These are phyloP conservation scores for Eupeodes latifasciatus DNA, from an alignment of 2,888 invertebrate genomes.

Conservation along the genomic window DNA sequence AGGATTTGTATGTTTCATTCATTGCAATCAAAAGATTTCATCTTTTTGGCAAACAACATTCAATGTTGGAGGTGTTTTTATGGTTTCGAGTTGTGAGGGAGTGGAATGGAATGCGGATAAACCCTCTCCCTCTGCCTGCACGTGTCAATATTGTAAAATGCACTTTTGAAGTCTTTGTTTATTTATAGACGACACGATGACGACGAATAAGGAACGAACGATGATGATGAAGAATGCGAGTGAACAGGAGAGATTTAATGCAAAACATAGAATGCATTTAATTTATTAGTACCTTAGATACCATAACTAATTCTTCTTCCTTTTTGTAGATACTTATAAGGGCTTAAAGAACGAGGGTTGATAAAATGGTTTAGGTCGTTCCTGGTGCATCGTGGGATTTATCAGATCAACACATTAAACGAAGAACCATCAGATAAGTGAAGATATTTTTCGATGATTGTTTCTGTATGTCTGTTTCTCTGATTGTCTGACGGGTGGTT, in stretches of 20 bases:
- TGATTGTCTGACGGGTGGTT: too few species aligned
- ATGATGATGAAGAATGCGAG: background rate
- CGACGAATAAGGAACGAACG: too few species aligned
- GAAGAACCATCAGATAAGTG: background rate
- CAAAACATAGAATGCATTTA: constrained; percentile 18
- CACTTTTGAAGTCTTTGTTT: constrained; percentile 7
- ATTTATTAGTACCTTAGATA: constrained; percentile 20
- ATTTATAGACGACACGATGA: too few species aligned
- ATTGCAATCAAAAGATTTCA: constrained; percentile 14
- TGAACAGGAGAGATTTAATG: background rate
- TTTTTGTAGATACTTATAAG: too few species aligned
- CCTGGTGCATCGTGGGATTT: background rate
- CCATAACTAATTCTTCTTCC: background rate
- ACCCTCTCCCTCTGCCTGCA: background rate
- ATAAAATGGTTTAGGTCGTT: background rate
- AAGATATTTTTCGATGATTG: background rate
- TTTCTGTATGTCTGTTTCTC: background rate
- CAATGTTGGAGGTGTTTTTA: constrained; percentile 9
- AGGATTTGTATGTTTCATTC: background rate
- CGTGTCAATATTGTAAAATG: constrained; percentile 32
- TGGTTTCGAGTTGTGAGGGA: background rate
- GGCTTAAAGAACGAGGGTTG: background rate
- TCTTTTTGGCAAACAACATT: constrained; percentile 53
- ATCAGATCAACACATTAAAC: constrained; percentile 4
- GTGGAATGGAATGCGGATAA: background rate